These are phyloP conservation scores for Xanthorhoe designata DNA, from an alignment of 2,888 invertebrate species.

Conservation along the genomic window DNA sequence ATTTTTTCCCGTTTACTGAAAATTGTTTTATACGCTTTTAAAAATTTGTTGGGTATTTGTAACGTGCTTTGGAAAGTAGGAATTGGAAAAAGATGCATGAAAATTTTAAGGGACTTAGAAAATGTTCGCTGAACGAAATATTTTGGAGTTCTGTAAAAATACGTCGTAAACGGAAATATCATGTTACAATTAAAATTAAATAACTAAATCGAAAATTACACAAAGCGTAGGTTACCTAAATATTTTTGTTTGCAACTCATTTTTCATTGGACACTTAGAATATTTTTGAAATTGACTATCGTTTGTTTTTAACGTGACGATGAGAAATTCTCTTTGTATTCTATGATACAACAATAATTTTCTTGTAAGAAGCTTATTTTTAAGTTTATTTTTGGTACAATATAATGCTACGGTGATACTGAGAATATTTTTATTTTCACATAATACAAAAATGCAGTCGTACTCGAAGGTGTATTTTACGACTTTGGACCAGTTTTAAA, in stretches of 20 bases:
- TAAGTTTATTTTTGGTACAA: neutral
- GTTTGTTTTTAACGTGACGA: too few relatives aligned
- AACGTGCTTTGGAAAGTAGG: neutral
- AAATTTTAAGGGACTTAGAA: slow-evolving; percentile 9
- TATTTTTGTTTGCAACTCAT: neutral
- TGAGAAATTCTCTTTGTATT: too few relatives aligned
- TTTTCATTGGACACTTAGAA: neutral
- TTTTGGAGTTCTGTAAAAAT: too few relatives aligned
- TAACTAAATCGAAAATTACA: too few relatives aligned
- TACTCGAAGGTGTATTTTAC: neutral
- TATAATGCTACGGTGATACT: slow-evolving; percentile 2
- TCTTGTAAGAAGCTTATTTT: too few relatives aligned
- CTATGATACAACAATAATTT: too few relatives aligned
- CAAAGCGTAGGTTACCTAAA: too few relatives aligned
- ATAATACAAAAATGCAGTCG: slow-evolving; percentile 22
- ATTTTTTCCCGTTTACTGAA: neutral
- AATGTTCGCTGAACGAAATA: neutral
- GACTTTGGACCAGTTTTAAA: neutral
- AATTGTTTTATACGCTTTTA: neutral
- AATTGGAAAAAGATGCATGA: neutral
- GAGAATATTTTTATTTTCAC: slow-evolving; percentile 34
- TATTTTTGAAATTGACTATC: neutral
- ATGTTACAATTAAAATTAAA: neutral
- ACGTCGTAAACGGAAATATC: too few relatives aligned
- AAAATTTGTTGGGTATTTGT: neutral